A percentile compares a stretch with the other conserved stretches of the same genome.
Evolutionary conservation across 2,797 vertebrate species (phyloP).

Genomic region (Neopelma chrysocephalum): DNA sequence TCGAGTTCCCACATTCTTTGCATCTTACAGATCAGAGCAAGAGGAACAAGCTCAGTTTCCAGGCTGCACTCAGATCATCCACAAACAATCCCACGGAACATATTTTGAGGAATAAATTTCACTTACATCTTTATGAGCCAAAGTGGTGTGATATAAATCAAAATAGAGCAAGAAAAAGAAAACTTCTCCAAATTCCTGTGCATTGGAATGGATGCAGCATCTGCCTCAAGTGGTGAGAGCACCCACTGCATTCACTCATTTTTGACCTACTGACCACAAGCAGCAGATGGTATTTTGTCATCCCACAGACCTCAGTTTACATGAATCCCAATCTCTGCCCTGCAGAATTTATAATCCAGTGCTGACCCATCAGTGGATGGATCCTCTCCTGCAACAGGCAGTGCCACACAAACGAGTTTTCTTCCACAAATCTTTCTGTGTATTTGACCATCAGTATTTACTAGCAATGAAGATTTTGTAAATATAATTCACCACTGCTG

Average conservation of each 20-base stretch:
- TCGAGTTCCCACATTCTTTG: not conserved
- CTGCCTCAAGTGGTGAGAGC: not conserved
- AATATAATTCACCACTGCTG: constrained; percentile 31
- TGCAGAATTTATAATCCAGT: not conserved
- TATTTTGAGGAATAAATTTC: constrained; percentile 20
- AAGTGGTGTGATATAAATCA: not conserved
- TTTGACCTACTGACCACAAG: constrained; percentile 2
- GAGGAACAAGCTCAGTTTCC: not conserved
- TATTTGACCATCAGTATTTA: constrained; percentile 35
- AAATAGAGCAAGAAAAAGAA: not conserved
- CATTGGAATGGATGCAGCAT: not conserved
- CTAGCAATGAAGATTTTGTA: constrained; percentile 31
- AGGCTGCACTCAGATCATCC: not conserved
- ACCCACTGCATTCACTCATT: not conserved
- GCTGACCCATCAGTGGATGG: not conserved
- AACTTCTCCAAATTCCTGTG: not conserved
- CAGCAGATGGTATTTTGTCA: constrained; percentile 6
- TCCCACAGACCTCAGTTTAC: not conserved
- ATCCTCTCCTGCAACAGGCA: not conserved
- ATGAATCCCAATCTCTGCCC: not conserved
- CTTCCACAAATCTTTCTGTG: not conserved
- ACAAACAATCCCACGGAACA: not conserved
- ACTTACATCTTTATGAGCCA: not conserved
- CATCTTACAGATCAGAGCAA: not conserved
- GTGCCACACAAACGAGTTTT: not conserved